These are phyloP conservation scores for Onychomys torridus DNA, from an alignment of 2,797 vertebrate species.

Conservation along the genomic window DNA sequence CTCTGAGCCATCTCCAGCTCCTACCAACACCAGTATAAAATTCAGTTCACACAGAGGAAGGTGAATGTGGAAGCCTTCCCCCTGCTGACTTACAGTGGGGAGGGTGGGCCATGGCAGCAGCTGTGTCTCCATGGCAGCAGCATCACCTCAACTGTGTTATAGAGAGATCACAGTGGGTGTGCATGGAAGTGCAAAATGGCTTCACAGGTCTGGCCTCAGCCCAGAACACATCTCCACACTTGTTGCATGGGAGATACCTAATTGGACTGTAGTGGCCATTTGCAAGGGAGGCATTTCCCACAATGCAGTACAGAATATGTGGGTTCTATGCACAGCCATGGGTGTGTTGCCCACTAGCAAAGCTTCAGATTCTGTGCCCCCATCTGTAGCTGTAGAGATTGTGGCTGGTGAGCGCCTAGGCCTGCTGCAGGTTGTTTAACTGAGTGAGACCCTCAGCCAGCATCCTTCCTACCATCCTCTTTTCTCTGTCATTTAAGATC, in stretches of 20 bases:
- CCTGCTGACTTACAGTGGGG: rapidly evolving
- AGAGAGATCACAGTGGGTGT: rapidly evolving
- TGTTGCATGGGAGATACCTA: rapidly evolving
- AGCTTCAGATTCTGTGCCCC: neutral
- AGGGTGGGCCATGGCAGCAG: neutral
- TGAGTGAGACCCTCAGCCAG: neutral
- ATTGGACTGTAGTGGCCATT: neutral
- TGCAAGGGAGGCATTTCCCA: neutral
- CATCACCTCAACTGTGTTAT: neutral
- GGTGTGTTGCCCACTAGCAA: too few species aligned
- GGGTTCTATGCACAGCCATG: rapidly evolving
- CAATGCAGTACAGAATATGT: neutral
- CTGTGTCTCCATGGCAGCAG: neutral
- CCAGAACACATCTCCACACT: rapidly evolving
- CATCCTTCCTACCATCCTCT: neutral
- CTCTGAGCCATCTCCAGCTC: too few species aligned
- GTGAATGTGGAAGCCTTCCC: neutral
- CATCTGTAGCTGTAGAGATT: too few species aligned
- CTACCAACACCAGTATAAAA: neutral
- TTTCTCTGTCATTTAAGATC: neutral
- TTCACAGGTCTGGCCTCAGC: too few species aligned
- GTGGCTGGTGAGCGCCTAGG: neutral
- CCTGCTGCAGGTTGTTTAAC: rapidly evolving
- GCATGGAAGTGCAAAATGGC: neutral
- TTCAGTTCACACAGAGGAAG: neutral